Percentiles rank a stretch among this genome's conserved stretches.
Conservation (phyloP, 2,113 vertebrate species). For the Reinhardtius hippoglossoides region DNA sequence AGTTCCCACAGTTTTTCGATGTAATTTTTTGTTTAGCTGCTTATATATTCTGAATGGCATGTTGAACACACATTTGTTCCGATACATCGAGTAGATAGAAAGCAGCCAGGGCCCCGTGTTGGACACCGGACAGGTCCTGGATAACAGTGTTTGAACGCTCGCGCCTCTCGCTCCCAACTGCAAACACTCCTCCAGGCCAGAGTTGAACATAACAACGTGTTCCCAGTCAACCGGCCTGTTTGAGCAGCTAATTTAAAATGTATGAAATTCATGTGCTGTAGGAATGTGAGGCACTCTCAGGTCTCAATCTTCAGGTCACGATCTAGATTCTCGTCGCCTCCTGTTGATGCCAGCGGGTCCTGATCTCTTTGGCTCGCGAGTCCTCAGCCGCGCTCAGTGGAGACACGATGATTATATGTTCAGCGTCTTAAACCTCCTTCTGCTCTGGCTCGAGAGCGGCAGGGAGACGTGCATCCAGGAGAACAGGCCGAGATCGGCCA, state of each 20-base stretch:
- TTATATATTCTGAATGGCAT: neutral
- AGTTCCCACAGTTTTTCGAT: constrained; percentile 9
- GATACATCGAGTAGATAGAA: neutral
- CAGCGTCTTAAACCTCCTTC: neutral
- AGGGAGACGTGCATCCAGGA: neutral
- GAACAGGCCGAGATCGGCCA: neutral
- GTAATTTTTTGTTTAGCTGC: neutral
- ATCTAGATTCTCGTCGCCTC: neutral
- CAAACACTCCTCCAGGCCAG: constrained; percentile 19
- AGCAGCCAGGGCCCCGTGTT: neutral
- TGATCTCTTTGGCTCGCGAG: neutral
- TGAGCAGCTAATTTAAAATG: constrained; percentile 7
- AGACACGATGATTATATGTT: neutral
- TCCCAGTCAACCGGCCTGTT: neutral
- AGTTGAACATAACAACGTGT: constrained; percentile 18
- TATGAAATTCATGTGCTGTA: constrained; percentile 7
- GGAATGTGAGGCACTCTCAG: constrained; percentile 4
- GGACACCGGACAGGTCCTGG: neutral
- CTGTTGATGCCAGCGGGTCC: neutral
- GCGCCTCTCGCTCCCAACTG: constrained; percentile 1
- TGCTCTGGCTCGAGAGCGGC: neutral
- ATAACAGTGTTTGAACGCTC: neutral
- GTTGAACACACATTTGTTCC: neutral
- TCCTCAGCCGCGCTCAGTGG: neutral
- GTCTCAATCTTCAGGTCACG: neutral